These are phyloP conservation scores for Calliopum simillimum DNA, from an alignment of 2,888 invertebrate species.

Conservation along the genomic window DNA sequence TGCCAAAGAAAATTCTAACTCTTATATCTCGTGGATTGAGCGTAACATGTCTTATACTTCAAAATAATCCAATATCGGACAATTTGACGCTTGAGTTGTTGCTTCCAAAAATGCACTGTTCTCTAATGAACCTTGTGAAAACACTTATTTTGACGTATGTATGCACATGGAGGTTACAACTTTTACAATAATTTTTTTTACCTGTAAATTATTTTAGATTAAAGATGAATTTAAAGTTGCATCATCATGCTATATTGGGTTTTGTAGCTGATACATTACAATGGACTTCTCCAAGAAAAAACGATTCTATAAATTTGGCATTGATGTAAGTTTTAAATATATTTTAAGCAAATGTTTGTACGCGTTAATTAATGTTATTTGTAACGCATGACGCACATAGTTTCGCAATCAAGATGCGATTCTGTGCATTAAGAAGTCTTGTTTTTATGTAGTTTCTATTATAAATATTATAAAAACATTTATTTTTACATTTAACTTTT, in stretches of 20 bases:
- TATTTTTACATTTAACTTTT: too few species aligned
- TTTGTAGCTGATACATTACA: constrained; percentile 54
- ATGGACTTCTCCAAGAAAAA: constrained; percentile 55
- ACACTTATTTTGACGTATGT: constrained; percentile 54
- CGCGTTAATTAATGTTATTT: too few species aligned
- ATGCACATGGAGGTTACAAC: too few species aligned
- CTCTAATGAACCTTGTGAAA: constrained; percentile 52
- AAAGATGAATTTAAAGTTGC: constrained; percentile 52
- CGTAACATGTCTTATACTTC: constrained; percentile 52
- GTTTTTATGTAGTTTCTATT: too few species aligned
- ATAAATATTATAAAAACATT: too few species aligned
- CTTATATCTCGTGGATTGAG: constrained; percentile 56
- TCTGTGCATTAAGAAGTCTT: too few species aligned
- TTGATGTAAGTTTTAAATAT: constrained; percentile 48
- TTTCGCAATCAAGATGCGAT: too few species aligned
- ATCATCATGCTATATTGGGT: constrained; percentile 50
- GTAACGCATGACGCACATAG: too few species aligned
- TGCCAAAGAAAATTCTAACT: constrained; percentile 54
- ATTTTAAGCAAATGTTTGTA: neutral
- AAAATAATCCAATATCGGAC: constrained; percentile 55
- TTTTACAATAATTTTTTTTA: too few species aligned
- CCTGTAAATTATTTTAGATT: constrained; percentile 45
- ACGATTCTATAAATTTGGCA: constrained; percentile 49
- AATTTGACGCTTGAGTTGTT: constrained; percentile 55
- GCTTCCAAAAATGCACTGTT: constrained; percentile 54